Base-by-base conservation (phyloP, 2,113 vertebrate genomes). In the Scortum barcoo region DNA sequence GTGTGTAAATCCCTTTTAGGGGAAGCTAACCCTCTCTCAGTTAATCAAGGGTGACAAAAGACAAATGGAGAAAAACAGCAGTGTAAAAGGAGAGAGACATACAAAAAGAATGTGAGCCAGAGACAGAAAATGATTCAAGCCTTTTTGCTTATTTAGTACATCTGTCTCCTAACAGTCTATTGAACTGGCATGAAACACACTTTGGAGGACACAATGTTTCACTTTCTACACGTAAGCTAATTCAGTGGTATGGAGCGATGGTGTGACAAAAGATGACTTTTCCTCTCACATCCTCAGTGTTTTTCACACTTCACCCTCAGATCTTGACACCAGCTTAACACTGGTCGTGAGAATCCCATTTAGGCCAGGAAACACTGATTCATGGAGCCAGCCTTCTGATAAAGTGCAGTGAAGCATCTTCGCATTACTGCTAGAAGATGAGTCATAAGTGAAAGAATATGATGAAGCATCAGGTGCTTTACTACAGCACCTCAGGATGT, bases 241-340 rank as follows among this genome's bases (percentile, higher is more conserved):
- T 74, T 67, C 69, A 66, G 48, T 13, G 26, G 46, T 48, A 48
- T 57, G 61, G 68, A 84, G 88, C 86, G 46, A 81, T 5, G 46
- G 56, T 20, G 53, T 83, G 81, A 87, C 73, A 85, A 90, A 84
- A 71, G 38, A 72, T 76, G 67, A 86, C 88, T 75, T 86, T 74
- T 85, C 60, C 87, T 92, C 89, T 93, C 90, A 92, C 77, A 51
- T 89, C 76, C 69, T 30, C 85, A 81, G 54, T 69, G 72, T 80
- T 95, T 94, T 90, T 94, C 88, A 88, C 93, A 91, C 88, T 67
- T 78, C 62, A 50, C 76, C 73, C 78, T 86, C 82, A 88, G 84
- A 91, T 92, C 86, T 82, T 88, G 85, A 91, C 91, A 93, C 86
- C 71, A 79, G 71, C 61, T 76, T 83, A 90, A 90, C 72, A 88